phyloP scores from a whole-genome alignment of 2,797 vertebrate species.

The Coregonus suidteri region DNA sequence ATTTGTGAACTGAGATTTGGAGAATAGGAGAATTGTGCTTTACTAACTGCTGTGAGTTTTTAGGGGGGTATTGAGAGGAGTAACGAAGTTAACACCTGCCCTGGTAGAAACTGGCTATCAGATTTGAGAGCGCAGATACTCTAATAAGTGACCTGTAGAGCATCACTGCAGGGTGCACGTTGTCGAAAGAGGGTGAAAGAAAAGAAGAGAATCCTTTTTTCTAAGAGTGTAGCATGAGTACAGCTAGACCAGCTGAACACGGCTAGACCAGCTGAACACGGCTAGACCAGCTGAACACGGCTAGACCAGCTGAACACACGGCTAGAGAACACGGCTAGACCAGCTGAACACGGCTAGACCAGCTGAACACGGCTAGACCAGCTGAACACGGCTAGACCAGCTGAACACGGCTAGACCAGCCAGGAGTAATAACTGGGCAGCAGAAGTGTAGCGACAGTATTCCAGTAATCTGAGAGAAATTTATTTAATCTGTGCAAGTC shows the following conservation, averaged over 20 bases:
- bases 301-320: too few relatives aligned
- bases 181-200: not conserved
- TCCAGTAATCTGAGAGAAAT: slow-evolving; percentile 46
- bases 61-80: slow-evolving; percentile 19
- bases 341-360: too few relatives aligned
- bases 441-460: slow-evolving; percentile 40
- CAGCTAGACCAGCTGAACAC: too few relatives aligned
- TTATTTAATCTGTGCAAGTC: slow-evolving; percentile 65
- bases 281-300: too few relatives aligned
- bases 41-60: slow-evolving; percentile 12
- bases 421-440: not conserved
- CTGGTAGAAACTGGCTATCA: slow-evolving; percentile 41
- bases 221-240: slow-evolving; percentile 2
- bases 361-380: too few relatives aligned
- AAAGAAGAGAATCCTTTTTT: not conserved
- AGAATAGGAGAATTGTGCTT: slow-evolving; percentile 20
- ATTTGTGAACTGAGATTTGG: slow-evolving; percentile 41
- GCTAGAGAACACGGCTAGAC: too few relatives aligned
- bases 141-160: slow-evolving; percentile 38
- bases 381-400: too few relatives aligned
- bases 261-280: too few relatives aligned
- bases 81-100: slow-evolving; percentile 31
- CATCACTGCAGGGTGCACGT: slow-evolving; percentile 6
- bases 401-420: too few relatives aligned
- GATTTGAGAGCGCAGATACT: slow-evolving; percentile 44